These are phyloP conservation scores for Suillia variegata DNA, from an alignment of 2,888 invertebrate genomes.

Conservation along the genomic window DNA sequence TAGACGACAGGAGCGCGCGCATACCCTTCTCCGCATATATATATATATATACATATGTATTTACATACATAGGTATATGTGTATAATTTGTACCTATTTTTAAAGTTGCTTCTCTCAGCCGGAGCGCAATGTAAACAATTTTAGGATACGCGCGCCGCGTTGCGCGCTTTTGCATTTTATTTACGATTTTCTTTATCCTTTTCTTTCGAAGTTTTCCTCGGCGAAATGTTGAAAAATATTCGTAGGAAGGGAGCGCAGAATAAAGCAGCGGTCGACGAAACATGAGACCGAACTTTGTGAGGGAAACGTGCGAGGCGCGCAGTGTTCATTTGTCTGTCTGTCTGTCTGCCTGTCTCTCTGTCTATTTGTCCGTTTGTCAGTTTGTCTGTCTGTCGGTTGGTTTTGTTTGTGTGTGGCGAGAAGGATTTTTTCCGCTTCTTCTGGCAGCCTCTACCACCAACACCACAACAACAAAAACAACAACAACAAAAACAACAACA, in stretches of 20 bases:
- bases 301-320: neutral
- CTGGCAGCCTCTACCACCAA: neutral
- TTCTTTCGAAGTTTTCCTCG: too few relatives aligned
- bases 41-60: too few relatives aligned
- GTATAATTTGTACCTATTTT: too few relatives aligned
- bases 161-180: neutral
- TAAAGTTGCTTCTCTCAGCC: conserved; percentile 7
- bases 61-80: too few relatives aligned
- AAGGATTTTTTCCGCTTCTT: neutral
- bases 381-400: neutral
- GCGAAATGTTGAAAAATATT: neutral
- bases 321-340: neutral
- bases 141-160: neutral
- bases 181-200: neutral
- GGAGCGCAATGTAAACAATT: conserved; percentile 2
- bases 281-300: neutral
- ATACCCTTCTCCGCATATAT: too few relatives aligned
- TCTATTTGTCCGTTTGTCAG: too few relatives aligned
- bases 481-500: neutral
- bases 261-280: neutral
- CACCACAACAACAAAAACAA: neutral
- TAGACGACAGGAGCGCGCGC: too few relatives aligned
- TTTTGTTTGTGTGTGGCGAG: neutral
- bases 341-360: too few relatives aligned
- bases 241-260: too few relatives aligned